Evolutionary conservation across 2,797 vertebrate genomes (phyloP).

Genomic region (Choloepus didactylus): DNA sequence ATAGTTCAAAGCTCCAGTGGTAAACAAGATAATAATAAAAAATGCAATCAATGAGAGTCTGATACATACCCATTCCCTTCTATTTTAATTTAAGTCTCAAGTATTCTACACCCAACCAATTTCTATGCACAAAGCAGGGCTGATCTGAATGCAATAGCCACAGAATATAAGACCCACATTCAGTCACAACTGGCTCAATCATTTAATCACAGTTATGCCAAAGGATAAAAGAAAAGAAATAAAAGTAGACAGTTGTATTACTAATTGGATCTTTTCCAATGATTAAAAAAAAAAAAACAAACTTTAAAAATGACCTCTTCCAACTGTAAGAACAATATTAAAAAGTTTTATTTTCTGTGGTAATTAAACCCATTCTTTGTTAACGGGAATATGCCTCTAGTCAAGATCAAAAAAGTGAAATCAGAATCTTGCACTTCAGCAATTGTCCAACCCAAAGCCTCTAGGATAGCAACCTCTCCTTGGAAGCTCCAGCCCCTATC

Average conservation of each 20-base stretch:
- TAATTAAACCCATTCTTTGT: not conserved
- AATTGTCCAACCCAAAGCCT: not conserved
- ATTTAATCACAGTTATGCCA: not conserved
- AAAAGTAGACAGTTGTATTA: not conserved
- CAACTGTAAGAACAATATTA: not conserved
- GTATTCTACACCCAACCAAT: not conserved
- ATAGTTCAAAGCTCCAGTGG: not conserved
- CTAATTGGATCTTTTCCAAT: not conserved
- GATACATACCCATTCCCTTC: not conserved
- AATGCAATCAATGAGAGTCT: not conserved
- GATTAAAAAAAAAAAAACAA: not conserved
- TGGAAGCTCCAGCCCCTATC: not conserved
- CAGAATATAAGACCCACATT: not conserved
- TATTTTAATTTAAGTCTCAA: not conserved
- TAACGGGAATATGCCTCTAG: not conserved
- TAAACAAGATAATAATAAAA: not conserved
- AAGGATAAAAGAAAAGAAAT: not conserved
- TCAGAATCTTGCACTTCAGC: not conserved
- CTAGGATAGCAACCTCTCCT: not conserved
- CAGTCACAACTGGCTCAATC: not conserved
- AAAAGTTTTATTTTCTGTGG: not conserved
- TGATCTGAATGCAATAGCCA: not conserved
- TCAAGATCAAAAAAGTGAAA: not conserved
- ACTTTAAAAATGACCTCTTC: not conserved
- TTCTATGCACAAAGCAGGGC: constrained; percentile 31